Evolutionary conservation across 2,113 vertebrate species (phyloP).

Genomic region (Pangasianodon gigas): DNA sequence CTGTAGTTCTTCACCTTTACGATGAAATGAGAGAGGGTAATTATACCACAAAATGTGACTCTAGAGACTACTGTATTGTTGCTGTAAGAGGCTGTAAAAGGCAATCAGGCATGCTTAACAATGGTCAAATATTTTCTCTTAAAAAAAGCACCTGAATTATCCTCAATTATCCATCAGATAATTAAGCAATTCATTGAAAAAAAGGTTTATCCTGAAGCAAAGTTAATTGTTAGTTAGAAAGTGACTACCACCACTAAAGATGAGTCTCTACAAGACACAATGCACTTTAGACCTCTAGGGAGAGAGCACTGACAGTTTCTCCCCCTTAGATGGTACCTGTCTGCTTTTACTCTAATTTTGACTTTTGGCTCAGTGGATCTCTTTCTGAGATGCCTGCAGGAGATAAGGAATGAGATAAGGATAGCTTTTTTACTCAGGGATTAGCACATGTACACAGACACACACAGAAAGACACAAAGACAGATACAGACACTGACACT

Average conservation of each 20-base stretch:
- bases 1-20: not conserved
- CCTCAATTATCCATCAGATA: slow-evolving; percentile 35
- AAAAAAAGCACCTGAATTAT: not conserved
- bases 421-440: slow-evolving; percentile 6
- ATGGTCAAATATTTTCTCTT: not conserved
- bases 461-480: slow-evolving; percentile 22
- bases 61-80: not conserved
- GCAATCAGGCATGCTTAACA: not conserved
- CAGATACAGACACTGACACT: not conserved
- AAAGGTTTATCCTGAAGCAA: not conserved
- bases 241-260: not conserved
- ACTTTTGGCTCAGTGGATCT: slow-evolving; percentile 50
- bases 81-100: not conserved
- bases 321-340: slow-evolving; percentile 57
- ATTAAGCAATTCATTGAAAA: slow-evolving; percentile 31
- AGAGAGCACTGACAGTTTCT: slow-evolving; percentile 37
- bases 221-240: slow-evolving; percentile 33
- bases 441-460: slow-evolving; percentile 7
- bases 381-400: slow-evolving; percentile 51
- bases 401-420: slow-evolving; percentile 30
- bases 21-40: not conserved
- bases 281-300: slow-evolving; percentile 38
- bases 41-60: not conserved
- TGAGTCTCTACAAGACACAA: slow-evolving; percentile 32
- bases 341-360: slow-evolving; percentile 49